Conservation (phyloP, 92 coral and sea anemone genomes). For the Muricea muricata region DNA sequence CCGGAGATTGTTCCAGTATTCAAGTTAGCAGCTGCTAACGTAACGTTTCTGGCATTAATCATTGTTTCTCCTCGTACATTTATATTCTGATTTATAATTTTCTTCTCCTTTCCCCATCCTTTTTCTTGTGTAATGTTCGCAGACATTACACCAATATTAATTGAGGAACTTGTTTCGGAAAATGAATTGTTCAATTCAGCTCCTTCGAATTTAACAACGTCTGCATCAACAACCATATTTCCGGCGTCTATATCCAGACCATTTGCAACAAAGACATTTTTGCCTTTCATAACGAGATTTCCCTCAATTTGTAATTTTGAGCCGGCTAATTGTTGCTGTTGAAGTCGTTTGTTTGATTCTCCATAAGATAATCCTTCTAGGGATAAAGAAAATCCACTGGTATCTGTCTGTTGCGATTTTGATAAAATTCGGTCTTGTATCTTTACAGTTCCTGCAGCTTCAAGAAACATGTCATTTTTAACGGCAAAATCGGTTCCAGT, state of each 20-base stretch:
- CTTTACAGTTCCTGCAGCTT: conserved; percentile 59
- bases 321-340: conserved; percentile 61
- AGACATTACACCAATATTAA: conserved; percentile 34
- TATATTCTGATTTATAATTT: conserved; percentile 59
- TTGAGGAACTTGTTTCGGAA: conserved; percentile 52
- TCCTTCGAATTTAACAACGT: conserved; percentile 64
- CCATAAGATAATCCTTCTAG: conserved; percentile 56
- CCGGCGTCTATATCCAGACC: conserved; percentile 63
- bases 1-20: conserved; percentile 61
- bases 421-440: conserved; percentile 61
- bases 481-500: conserved; percentile 60
- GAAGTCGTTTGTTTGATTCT: conserved; percentile 10
- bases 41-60: conserved; percentile 47
- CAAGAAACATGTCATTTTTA: conserved; percentile 42
- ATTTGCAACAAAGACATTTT: conserved; percentile 63
- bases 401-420: conserved; percentile 42
- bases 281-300: conserved; percentile 47
- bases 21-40: conserved; percentile 58
- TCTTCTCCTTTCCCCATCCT: conserved; percentile 50
- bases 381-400: conserved; percentile 64
- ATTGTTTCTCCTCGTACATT: conserved; percentile 63
- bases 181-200: conserved; percentile 56
- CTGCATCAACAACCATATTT: conserved; percentile 57
- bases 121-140: conserved; percentile 43
- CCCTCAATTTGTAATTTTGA: conserved; percentile 49